A percentile compares a stretch with the other conserved stretches of the same genome.
Conservation (phyloP, 2,797 vertebrate genomes). For the Selene dorsalis region DNA sequence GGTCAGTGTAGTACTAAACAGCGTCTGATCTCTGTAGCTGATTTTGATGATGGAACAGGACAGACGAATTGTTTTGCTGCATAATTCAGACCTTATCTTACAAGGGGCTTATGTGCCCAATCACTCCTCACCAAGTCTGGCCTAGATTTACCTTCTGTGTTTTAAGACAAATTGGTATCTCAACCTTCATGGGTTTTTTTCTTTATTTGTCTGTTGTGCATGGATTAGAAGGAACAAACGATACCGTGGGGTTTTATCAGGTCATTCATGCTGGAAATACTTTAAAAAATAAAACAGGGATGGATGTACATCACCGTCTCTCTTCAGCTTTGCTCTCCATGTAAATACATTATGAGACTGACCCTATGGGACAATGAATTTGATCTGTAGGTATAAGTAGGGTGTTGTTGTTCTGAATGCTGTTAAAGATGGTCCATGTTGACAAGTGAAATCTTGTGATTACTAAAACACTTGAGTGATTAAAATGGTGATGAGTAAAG, state of each 20-base stretch:
- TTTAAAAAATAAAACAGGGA: slow-evolving; percentile 6
- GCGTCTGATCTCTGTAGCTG: slow-evolving; percentile 72
- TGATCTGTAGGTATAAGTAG: slow-evolving; percentile 9
- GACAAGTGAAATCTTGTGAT: slow-evolving; percentile 28
- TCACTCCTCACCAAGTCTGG: slow-evolving; percentile 65
- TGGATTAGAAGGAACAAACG: slow-evolving; percentile 42
- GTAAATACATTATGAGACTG: neutral
- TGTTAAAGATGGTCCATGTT: slow-evolving; percentile 1
- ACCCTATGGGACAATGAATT: slow-evolving; percentile 3
- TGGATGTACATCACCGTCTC: neutral
- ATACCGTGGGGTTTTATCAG: slow-evolving; percentile 41
- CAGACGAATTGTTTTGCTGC: slow-evolving; percentile 70
- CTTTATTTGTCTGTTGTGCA: slow-evolving; percentile 34
- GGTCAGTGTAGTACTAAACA: slow-evolving; percentile 63
- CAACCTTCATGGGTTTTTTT: slow-evolving; percentile 49
- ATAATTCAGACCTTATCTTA: slow-evolving; percentile 74
- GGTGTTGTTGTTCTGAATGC: slow-evolving; percentile 19
- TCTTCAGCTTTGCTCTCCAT: neutral
- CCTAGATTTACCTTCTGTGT: slow-evolving; percentile 72
- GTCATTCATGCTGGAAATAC: slow-evolving; percentile 24
- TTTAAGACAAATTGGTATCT: slow-evolving; percentile 57
- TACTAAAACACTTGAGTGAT: slow-evolving; percentile 33
- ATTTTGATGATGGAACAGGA: slow-evolving; percentile 68
- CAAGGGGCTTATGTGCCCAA: slow-evolving; percentile 75
- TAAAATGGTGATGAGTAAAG: slow-evolving; percentile 36